Base-by-base conservation (phyloP, 2,113 vertebrate genomes). In the Cyanistes caeruleus region DNA sequence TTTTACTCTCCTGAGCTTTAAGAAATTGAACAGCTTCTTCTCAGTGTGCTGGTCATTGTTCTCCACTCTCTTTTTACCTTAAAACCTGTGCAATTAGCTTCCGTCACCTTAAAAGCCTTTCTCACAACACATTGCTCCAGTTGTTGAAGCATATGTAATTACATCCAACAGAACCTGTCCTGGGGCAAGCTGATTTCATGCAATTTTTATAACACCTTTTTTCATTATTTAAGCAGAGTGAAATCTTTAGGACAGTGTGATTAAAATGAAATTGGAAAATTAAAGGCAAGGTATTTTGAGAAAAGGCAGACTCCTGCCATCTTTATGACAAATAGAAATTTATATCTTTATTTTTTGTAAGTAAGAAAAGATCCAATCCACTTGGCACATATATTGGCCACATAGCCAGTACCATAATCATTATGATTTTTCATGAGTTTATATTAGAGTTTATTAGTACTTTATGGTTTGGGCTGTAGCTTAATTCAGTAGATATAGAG, bases 91-190 rank as follows among this genome's bases (percentile, higher is more conserved):
- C 96, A 98, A 97, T 98, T 98, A 98, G 96, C 97, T 98, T 96
- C 94, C 91, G 75, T 97, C 97, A 97, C 97, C 96, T 97, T 97
- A 98, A 98, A 98, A 98, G 96, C 92, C 96, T 98, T 96, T 97
- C 95, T 97, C 73, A 93, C 69, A 96, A 89, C 89, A 96, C 97
- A 82, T 86, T 97, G 94, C 96, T 97, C 95, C 92, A 96, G 97
- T 97, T 98, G 97, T 95, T 97, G 98, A 97, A 96, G 98, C 97
- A 97, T 97, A 88, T 97, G 97, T 98, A 98, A 98, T 98, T 97
- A 95, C 93, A 98, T 97, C 95, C 90, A 97, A 92, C 97, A 94
- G 91, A 97, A 96, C 96, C 96, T 97, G 96, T 97, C 97, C 97
- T 95, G 94, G 95, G 97, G 98, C 97, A 96, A 94, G 91, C 92